Evolutionary conservation across 2,888 invertebrate species (phyloP).

Genomic region (Brachyopa scutellaris): DNA sequence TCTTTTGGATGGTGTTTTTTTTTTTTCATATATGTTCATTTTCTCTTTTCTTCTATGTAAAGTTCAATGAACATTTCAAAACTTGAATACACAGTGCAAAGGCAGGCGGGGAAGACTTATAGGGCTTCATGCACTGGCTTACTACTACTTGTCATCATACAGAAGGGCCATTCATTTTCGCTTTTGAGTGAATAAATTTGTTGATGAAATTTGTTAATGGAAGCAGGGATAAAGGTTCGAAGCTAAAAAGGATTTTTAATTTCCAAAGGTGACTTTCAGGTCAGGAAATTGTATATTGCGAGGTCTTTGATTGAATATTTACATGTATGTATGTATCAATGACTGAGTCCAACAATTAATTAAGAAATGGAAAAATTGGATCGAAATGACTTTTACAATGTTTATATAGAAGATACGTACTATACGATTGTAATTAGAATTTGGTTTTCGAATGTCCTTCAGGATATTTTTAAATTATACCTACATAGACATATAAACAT

Average conservation of each 20-base stretch:
- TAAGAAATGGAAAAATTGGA: too few species aligned
- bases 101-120: slow-evolving; percentile 52
- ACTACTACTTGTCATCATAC: slow-evolving; percentile 37
- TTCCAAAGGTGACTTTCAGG: neutral
- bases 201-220: slow-evolving; percentile 42
- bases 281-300: neutral
- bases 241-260: neutral
- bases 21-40: slow-evolving; percentile 1
- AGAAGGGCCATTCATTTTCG: slow-evolving; percentile 53
- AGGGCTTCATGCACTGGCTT: slow-evolving; percentile 34
- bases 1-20: slow-evolving; percentile 45
- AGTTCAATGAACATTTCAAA: slow-evolving; percentile 69
- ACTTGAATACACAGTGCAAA: slow-evolving; percentile 56
- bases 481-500: too few species aligned
- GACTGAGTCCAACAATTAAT: too few species aligned
- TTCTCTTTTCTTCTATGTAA: slow-evolving; percentile 15
- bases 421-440: too few species aligned
- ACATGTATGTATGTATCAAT: too few species aligned
- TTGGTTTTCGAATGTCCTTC: too few species aligned
- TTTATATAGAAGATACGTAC: too few species aligned
- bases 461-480: too few species aligned
- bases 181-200: slow-evolving; percentile 62
- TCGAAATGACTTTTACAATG: too few species aligned
- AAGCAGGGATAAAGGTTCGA: neutral
- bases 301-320: neutral